phyloP scores from a whole-genome alignment of 2,888 invertebrate species.

The Nymphalis c-album region DNA sequence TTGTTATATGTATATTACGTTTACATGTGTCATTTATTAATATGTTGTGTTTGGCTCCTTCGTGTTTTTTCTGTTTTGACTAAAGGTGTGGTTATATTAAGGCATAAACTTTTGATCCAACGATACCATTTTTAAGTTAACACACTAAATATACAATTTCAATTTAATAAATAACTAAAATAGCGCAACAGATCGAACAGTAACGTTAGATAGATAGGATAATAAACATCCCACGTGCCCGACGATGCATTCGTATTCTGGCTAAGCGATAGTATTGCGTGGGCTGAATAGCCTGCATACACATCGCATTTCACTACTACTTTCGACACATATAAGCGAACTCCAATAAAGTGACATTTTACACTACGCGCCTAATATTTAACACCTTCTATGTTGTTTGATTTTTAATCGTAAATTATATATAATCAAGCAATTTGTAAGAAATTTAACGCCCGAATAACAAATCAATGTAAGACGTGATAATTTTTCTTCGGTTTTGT shows the following conservation, averaged over 20 bases:
- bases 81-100: too few species aligned
- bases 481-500: neutral
- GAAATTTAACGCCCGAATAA: constrained; percentile 9
- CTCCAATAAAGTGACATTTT: constrained; percentile 62
- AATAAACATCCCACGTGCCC: constrained; percentile 67
- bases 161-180: constrained; percentile 6
- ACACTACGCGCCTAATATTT: constrained; percentile 42
- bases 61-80: too few species aligned
- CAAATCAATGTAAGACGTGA: neutral
- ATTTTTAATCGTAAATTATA: constrained; percentile 14
- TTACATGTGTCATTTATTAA: too few species aligned
- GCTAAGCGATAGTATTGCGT: constrained; percentile 42
- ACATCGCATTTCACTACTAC: constrained; percentile 66
- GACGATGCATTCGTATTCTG: constrained; percentile 37
- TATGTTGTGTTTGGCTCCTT: too few species aligned
- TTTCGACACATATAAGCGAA: constrained; percentile 62
- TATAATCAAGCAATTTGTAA: constrained; percentile 12
- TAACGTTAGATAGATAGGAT: constrained; percentile 66
- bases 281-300: constrained; percentile 52
- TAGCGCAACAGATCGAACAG: constrained; percentile 19
- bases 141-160: too few species aligned
- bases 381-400: constrained; percentile 44
- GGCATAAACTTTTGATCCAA: too few species aligned
- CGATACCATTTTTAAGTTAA: too few species aligned
- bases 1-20: too few species aligned